Evolutionary conservation across 2,797 vertebrate species (phyloP).

Genomic region (Lerista edwardsae): DNA sequence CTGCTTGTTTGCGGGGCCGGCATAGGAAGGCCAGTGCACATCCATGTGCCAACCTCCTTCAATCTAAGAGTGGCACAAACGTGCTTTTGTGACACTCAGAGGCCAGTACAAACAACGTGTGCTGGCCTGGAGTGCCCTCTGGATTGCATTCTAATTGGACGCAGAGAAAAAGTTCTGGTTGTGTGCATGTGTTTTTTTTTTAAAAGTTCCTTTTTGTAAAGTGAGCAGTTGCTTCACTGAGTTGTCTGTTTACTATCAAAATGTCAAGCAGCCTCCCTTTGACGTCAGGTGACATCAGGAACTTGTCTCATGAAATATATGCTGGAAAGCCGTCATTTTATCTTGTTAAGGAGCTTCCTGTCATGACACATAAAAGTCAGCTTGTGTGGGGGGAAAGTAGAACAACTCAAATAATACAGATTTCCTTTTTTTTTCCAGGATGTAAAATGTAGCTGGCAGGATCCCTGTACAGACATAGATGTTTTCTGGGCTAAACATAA

Average conservation of each 20-base stretch:
- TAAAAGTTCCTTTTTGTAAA: background rate
- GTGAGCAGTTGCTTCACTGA: background rate
- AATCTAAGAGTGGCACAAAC: no score
- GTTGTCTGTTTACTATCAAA: background rate
- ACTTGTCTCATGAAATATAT: background rate
- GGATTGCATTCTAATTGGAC: background rate
- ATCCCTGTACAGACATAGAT: background rate
- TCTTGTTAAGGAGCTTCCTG: constrained; percentile 2
- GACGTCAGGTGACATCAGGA: background rate
- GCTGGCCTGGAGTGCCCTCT: no score
- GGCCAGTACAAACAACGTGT: no score
- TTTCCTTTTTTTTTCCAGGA: background rate
- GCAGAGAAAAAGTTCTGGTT: no score
- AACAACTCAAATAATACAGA: constrained; percentile 7
- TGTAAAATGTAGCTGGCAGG: background rate
- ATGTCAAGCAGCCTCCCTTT: background rate
- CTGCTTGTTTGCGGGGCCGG: no score
- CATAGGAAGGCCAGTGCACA: no score
- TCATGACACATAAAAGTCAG: constrained; percentile 9
- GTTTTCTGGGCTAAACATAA: constrained; percentile 11
- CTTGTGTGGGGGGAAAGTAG: background rate
- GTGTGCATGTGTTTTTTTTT: no score
- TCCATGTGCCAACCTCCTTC: no score
- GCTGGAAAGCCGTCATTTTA: constrained; percentile 2
- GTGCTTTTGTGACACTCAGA: no score